Base-by-base conservation (phyloP, 2,888 invertebrate genomes). In the Drosophila testacea region DNA sequence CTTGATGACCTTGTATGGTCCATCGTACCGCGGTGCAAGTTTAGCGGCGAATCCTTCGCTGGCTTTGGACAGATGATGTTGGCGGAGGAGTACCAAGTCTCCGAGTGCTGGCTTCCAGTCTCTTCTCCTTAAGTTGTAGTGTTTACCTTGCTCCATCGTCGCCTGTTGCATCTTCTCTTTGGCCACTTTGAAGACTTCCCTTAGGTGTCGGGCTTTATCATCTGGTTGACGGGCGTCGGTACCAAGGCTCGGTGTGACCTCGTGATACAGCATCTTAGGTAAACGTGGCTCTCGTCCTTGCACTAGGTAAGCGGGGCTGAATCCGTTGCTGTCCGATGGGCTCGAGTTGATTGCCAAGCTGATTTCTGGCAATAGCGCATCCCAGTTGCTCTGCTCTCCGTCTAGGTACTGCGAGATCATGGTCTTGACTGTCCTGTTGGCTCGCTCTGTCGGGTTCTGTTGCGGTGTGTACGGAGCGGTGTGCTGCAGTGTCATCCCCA, bases 371-470 rank as follows among this genome's bases (percentile, higher is more conserved):
- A 13, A 6, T 4, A 39, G 2, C 0, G 39, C 4, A 10, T 36
- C 36, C 36, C 36, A 36, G 36, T 4, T 4, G 4, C 22, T 16
- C 22, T 44, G 42, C 22, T 22, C 27, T 27, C 28, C 10, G 11
- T 46, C 27, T 27, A 46, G 11, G 6, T 61, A 42, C n/a, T 66
- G 60, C 0, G 60, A 27, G 4, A 66, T 52, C 54, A 66, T 60
- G 1, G 55, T 66, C 22, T 66, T 64, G 1, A 64, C 27, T 1
- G 55, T 44, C 0, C 69, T 52, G 36, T 64, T 65, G 9, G 13
- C 16, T 2, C n/a, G n/a, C 6, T 39, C 39, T 1, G 39, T 13
- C 6, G 39, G 39, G n/a, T 39, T 39, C 5, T 13, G 39, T 6
- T 39, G 13, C 13, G 39, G 39, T 0, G 39, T 2, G 5, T 39